Conservation (phyloP, 1,140 invertebrate species). For the Solen grandis region DNA sequence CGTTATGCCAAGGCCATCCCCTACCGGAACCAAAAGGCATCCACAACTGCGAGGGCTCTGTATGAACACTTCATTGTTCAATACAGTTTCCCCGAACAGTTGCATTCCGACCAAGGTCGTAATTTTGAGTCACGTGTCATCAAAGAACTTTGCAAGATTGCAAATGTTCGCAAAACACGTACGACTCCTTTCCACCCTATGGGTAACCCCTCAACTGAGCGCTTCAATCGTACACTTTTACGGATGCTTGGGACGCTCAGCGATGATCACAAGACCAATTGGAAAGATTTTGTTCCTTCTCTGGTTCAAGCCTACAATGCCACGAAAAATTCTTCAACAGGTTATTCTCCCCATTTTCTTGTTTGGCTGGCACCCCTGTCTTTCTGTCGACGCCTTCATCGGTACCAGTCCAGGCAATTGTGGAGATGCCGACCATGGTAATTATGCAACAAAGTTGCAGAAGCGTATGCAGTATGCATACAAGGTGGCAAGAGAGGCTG, state of each 20-base stretch:
- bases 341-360: slow-evolving; percentile 1
- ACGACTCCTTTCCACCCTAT: too few species aligned
- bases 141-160: too few species aligned
- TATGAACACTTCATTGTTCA: not conserved
- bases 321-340: not conserved
- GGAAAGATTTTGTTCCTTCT: not conserved
- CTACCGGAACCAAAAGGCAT: slow-evolving; percentile 29
- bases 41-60: slow-evolving; percentile 9
- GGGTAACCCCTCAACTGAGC: too few species aligned
- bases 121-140: not conserved
- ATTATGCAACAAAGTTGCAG: slow-evolving; percentile 1
- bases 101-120: slow-evolving; percentile 16
- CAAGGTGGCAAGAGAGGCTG: not conserved
- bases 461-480: slow-evolving; percentile 34
- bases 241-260: slow-evolving; percentile 15
- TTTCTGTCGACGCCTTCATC: slow-evolving; percentile 2
- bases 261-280: not conserved
- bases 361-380: slow-evolving; percentile 11
- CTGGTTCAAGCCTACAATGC: slow-evolving; percentile 27
- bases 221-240: too few species aligned
- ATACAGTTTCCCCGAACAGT: not conserved
- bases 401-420: slow-evolving; percentile 24
- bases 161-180: too few species aligned
- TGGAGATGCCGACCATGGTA: not conserved
- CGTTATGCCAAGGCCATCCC: slow-evolving; percentile 43